A percentile compares a stretch with the other conserved stretches of the same genome.
These are phyloP conservation scores for Oscheius myriophilus DNA, from an alignment of 2,888 invertebrate genomes.

Conservation along the genomic window DNA sequence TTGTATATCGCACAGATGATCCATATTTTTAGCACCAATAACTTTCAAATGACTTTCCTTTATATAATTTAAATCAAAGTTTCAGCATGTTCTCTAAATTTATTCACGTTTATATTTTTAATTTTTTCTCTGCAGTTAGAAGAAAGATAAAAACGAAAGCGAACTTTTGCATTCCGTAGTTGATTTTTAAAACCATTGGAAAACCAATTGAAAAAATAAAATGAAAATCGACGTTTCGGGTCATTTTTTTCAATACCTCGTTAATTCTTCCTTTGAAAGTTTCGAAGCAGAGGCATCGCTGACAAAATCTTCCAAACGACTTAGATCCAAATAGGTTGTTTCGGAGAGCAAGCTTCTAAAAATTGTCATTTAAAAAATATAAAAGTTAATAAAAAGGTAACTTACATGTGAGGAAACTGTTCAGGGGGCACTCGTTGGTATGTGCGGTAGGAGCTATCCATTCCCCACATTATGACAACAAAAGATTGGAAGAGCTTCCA, in stretches of 20 bases:
- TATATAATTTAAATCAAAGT: too few relatives aligned
- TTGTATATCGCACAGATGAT: too few relatives aligned
- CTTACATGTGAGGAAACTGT: slow-evolving; percentile 20
- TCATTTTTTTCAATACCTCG: slow-evolving; percentile 1
- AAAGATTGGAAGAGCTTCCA: slow-evolving; percentile 40
- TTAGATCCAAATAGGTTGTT: slow-evolving; percentile 36
- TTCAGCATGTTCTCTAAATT: too few relatives aligned
- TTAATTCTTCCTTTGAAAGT: slow-evolving; percentile 21
- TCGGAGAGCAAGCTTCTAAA: slow-evolving; percentile 31
- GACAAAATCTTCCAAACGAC: slow-evolving; percentile 34
- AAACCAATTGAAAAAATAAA: too few relatives aligned
- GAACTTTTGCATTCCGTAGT: too few relatives aligned
- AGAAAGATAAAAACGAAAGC: too few relatives aligned
- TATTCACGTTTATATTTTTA: too few relatives aligned
- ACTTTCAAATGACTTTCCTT: too few relatives aligned
- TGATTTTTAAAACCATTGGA: too few relatives aligned
- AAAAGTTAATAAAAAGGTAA: neutral
- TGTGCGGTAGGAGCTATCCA: slow-evolving; percentile 36
- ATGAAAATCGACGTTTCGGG: too few relatives aligned
- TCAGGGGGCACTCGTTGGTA: slow-evolving; percentile 29
- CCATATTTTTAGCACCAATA: too few relatives aligned
- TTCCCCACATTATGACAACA: slow-evolving; percentile 34
- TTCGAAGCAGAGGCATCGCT: slow-evolving; percentile 29
- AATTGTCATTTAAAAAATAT: neutral
- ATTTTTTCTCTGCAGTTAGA: too few relatives aligned